A percentile compares a stretch with the other conserved stretches of the same genome.
These are phyloP conservation scores for Temnothorax rugatulus DNA, from an alignment of 2,888 invertebrate species.

Conservation along the genomic window DNA sequence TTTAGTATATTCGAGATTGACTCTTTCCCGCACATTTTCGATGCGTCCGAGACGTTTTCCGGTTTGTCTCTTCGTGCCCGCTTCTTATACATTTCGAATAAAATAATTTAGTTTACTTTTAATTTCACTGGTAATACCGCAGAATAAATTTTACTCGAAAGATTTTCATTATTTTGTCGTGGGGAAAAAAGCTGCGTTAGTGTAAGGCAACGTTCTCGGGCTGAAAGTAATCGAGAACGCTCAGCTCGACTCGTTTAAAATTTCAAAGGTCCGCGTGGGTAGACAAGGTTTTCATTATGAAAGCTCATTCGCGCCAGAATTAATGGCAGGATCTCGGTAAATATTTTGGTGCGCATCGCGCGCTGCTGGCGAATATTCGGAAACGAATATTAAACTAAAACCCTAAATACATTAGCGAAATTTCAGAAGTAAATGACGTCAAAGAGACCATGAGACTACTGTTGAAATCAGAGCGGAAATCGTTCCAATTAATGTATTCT, in stretches of 20 bases:
- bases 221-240: slow-evolving; percentile 46
- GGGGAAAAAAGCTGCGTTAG: neutral
- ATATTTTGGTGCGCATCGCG: slow-evolving; percentile 43
- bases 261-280: slow-evolving; percentile 42
- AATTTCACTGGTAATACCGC: neutral
- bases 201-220: neutral
- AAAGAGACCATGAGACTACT: neutral
- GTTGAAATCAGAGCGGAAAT: neutral
- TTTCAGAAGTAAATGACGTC: neutral
- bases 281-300: slow-evolving; percentile 51
- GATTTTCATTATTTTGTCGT: slow-evolving; percentile 20
- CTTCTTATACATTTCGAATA: neutral
- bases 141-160: slow-evolving; percentile 9
- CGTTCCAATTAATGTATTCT: neutral
- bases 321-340: slow-evolving; percentile 37
- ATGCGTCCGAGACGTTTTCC: neutral
- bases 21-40: neutral
- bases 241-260: slow-evolving; percentile 36
- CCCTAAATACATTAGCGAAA: slow-evolving; percentile 13
- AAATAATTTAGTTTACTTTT: slow-evolving; percentile 21
- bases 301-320: slow-evolving; percentile 41
- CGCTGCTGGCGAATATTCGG: neutral
- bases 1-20: neutral
- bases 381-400: slow-evolving; percentile 36
- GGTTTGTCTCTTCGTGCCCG: neutral